A percentile compares a stretch with the other conserved stretches of the same genome.
Evolutionary conservation across 1,140 invertebrate species (phyloP).

Genomic region (Subanguina moxae): DNA sequence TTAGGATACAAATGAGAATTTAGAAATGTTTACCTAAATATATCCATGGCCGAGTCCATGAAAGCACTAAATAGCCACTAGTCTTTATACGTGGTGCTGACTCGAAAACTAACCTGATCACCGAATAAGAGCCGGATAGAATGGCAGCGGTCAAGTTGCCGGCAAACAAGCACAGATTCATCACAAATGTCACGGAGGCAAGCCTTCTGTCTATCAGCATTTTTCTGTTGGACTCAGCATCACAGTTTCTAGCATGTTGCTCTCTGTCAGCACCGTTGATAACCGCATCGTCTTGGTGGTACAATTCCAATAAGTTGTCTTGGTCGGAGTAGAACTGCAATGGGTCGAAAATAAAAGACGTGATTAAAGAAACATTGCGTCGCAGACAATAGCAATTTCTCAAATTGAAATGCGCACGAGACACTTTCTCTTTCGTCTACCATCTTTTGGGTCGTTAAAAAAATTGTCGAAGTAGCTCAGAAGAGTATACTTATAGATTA

Average conservation of each 20-base stretch:
- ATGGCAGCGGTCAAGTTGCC: slow-evolving; percentile 43
- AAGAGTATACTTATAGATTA: too few species aligned
- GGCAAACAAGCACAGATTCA: slow-evolving; percentile 38
- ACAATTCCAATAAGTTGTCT: slow-evolving; percentile 27
- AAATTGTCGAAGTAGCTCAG: too few species aligned
- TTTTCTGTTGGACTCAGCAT: slow-evolving; percentile 11
- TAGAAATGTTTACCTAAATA: background rate
- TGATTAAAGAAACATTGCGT: too few species aligned
- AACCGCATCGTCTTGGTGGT: slow-evolving; percentile 25
- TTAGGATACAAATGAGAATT: too few species aligned
- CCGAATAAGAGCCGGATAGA: slow-evolving; percentile 45
- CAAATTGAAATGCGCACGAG: too few species aligned
- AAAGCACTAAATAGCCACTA: slow-evolving; percentile 38
- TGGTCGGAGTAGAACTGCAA: slow-evolving; percentile 40
- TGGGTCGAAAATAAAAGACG: background rate
- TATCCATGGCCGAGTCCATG: slow-evolving; percentile 43
- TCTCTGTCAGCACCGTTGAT: slow-evolving; percentile 19
- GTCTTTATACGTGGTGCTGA: background rate
- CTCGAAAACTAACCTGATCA: slow-evolving; percentile 37
- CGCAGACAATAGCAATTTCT: too few species aligned
- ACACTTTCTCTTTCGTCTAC: too few species aligned
- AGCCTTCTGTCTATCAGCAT: slow-evolving; percentile 21
- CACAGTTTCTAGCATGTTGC: background rate
- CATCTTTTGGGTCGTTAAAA: too few species aligned
- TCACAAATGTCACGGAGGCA: slow-evolving; percentile 31